phyloP scores from a whole-genome alignment of 2,797 vertebrate species.

The Myotis daubentonii region DNA sequence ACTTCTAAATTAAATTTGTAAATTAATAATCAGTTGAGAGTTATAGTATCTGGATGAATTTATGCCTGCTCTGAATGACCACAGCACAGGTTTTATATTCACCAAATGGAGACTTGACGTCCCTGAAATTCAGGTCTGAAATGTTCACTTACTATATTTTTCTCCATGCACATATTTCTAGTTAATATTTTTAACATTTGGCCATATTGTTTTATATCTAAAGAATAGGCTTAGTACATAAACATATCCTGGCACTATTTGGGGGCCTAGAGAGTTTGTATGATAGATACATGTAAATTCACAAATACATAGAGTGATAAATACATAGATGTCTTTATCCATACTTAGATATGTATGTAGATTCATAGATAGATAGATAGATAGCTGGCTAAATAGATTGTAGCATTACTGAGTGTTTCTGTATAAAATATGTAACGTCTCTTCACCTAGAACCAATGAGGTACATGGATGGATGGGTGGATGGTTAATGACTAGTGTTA shows the following conservation, averaged over 20 bases:
- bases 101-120: not conserved
- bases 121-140: not conserved
- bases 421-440: not conserved
- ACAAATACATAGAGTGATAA: not conserved
- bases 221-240: not conserved
- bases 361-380: not conserved
- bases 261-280: not conserved
- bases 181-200: not conserved
- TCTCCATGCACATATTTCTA: not conserved
- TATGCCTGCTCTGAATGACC: not conserved
- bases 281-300: not conserved
- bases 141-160: slow-evolving; percentile 5
- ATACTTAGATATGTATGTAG: not conserved
- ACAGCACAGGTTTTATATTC: not conserved
- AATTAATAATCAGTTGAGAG: slow-evolving; percentile 11
- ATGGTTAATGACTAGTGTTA: too few relatives aligned
- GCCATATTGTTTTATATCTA: not conserved
- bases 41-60: slow-evolving; percentile 17
- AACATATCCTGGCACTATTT: not conserved
- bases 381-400: not conserved
- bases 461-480: too few relatives aligned
- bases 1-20: slow-evolving; percentile 3
- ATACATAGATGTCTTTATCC: not conserved
- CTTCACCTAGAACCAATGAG: not conserved
- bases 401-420: not conserved